Conservation (phyloP, 2,797 vertebrate species). For the Pseudochirops cupreus region DNA sequence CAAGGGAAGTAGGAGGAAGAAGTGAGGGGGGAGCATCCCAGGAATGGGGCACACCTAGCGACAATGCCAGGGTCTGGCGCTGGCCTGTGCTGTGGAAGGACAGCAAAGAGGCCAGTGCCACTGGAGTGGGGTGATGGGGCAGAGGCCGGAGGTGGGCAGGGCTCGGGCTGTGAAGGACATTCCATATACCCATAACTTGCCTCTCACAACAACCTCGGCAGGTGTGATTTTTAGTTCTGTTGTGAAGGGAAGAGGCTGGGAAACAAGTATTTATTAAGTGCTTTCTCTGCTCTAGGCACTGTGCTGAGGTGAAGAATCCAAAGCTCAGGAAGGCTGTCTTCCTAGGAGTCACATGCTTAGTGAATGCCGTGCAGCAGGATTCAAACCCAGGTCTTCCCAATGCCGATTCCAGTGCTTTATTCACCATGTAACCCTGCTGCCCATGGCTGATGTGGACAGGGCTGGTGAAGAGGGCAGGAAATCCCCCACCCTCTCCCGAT, state of each 20-base stretch:
- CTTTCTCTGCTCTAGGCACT: background rate
- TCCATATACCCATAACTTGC: background rate
- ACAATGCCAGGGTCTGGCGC: too few relatives aligned
- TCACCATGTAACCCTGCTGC: background rate
- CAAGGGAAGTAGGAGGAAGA: too few relatives aligned
- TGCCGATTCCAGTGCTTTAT: background rate
- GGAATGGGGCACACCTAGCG: too few relatives aligned
- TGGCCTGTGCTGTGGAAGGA: too few relatives aligned
- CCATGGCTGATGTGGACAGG: background rate
- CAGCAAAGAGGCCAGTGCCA: too few relatives aligned
- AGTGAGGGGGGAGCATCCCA: too few relatives aligned
- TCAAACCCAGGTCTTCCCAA: background rate
- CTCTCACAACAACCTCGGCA: background rate
- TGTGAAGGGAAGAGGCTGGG: constrained; percentile 55
- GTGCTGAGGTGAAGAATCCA: background rate
- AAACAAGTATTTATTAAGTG: background rate
- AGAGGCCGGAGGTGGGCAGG: too few relatives aligned
- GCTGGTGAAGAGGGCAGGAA: background rate
- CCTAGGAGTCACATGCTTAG: background rate
- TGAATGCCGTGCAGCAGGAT: background rate
- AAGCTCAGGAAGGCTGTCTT: background rate
- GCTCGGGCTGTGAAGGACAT: too few relatives aligned
- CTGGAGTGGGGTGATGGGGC: too few relatives aligned
- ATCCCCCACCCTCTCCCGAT: background rate
- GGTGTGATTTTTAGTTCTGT: constrained; percentile 6